These are phyloP conservation scores for Prolemur simus DNA, from an alignment of 2,113 vertebrate genomes.

Conservation along the genomic window DNA sequence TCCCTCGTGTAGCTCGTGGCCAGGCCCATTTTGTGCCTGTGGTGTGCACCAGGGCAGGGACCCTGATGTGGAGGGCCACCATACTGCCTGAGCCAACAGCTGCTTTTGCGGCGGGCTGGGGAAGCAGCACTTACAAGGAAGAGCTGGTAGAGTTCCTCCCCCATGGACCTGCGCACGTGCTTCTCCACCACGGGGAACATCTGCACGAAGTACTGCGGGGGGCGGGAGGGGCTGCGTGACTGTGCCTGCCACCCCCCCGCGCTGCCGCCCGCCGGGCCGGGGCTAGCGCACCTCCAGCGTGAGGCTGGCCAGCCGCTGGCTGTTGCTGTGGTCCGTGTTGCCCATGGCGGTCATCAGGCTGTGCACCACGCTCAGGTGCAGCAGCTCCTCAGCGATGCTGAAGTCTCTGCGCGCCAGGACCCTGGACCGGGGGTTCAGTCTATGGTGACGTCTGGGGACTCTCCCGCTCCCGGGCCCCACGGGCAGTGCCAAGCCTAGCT, in stretches of 20 bases:
- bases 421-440: conserved; percentile 71
- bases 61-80: too few relatives aligned
- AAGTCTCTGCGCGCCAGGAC: conserved; percentile 81
- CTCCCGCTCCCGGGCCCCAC: accelerated
- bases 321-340: conserved; percentile 86
- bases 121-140: conserved; percentile 84
- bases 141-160: conserved; percentile 83
- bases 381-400: conserved; percentile 84
- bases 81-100: accelerated
- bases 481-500: too few relatives aligned
- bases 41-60: not conserved
- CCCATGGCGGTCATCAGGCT: conserved; percentile 86
- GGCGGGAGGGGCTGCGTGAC: not conserved
- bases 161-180: conserved; percentile 81
- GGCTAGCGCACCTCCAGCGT: conserved; percentile 84
- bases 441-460: not conserved
- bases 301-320: conserved; percentile 89
- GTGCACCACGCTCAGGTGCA: conserved; percentile 85
- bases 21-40: not conserved
- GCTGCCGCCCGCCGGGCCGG: accelerated
- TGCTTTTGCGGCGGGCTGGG: not conserved
- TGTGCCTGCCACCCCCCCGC: not conserved
- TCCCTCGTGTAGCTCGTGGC: not conserved
- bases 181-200: conserved; percentile 83
- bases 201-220: conserved; percentile 85